phyloP scores from a whole-genome alignment of 1,140 invertebrate species.

The Hormaphis cornu region DNA sequence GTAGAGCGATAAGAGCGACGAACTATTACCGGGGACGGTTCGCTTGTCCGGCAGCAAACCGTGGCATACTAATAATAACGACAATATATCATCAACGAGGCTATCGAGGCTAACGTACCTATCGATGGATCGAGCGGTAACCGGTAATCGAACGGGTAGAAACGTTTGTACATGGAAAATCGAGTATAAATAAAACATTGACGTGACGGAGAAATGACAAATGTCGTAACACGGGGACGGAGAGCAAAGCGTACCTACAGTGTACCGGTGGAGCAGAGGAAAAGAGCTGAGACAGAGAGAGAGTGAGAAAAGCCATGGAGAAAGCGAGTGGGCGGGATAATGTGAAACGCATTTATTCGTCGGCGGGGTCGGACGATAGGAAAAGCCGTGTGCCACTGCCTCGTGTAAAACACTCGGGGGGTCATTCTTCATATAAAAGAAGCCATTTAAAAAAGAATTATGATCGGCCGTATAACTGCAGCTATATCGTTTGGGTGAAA shows the following conservation, averaged over 20 bases:
- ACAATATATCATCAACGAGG: too few relatives aligned
- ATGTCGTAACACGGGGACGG: too few relatives aligned
- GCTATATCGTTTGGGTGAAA: conserved; percentile 26
- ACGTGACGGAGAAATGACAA: too few relatives aligned
- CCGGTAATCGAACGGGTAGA: not conserved
- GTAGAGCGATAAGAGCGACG: too few relatives aligned
- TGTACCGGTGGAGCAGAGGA: not conserved
- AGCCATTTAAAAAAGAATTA: conserved; percentile 31
- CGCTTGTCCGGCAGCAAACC: too few relatives aligned
- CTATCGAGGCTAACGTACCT: too few relatives aligned
- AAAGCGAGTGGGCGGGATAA: too few relatives aligned
- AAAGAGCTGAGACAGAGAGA: not conserved
- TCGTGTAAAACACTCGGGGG: not conserved
- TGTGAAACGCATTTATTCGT: conserved; percentile 12
- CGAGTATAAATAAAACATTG: conserved; percentile 30
- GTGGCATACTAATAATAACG: too few relatives aligned
- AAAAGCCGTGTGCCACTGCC: not conserved
- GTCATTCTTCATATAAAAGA: conserved; percentile 20
- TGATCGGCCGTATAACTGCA: conserved; percentile 25
- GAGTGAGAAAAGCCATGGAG: not conserved
- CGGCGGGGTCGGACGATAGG: not conserved
- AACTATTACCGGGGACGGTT: too few relatives aligned
- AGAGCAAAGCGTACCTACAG: too few relatives aligned
- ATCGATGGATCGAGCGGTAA: too few relatives aligned
- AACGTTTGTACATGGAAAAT: conserved; percentile 15